Evolutionary conservation across 2,888 invertebrate genomes (phyloP).

Genomic region (Harpalus rufipes): DNA sequence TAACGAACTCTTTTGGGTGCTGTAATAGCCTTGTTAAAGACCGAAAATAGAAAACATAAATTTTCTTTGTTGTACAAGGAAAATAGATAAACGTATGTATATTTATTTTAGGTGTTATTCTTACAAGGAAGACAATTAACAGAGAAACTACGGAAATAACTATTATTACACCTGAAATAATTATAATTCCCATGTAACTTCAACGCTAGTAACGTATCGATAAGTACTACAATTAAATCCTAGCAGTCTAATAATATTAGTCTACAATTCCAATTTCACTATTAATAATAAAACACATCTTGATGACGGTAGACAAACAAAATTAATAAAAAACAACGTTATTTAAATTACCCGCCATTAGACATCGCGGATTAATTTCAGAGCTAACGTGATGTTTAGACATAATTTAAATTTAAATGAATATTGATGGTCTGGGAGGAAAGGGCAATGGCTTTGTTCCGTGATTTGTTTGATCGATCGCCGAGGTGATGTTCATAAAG

Average conservation of each 20-base stretch:
- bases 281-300: conserved; percentile 39
- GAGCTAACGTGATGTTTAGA: conserved; percentile 49
- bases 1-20: too few relatives aligned
- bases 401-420: conserved; percentile 57
- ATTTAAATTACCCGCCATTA: conserved; percentile 33
- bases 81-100: not conserved
- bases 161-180: not conserved
- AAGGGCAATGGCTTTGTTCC: conserved; percentile 11
- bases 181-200: conserved; percentile 1
- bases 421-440: conserved; percentile 21
- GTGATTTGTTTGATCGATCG: conserved; percentile 57
- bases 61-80: too few relatives aligned
- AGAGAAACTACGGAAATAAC: not conserved
- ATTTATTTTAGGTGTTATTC: not conserved
- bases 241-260: conserved; percentile 15
- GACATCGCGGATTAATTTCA: conserved; percentile 13
- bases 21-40: too few relatives aligned
- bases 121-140: not conserved
- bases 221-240: conserved; percentile 32
- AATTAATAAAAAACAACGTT: conserved; percentile 14
- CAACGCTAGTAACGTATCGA: not conserved
- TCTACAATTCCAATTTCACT: conserved; percentile 20
- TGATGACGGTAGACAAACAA: conserved; percentile 20
- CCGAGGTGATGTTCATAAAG: conserved; percentile 37
- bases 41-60: too few relatives aligned